Base-by-base conservation (phyloP, 2,888 invertebrate species). In the Ornithoptera priamus region DNA sequence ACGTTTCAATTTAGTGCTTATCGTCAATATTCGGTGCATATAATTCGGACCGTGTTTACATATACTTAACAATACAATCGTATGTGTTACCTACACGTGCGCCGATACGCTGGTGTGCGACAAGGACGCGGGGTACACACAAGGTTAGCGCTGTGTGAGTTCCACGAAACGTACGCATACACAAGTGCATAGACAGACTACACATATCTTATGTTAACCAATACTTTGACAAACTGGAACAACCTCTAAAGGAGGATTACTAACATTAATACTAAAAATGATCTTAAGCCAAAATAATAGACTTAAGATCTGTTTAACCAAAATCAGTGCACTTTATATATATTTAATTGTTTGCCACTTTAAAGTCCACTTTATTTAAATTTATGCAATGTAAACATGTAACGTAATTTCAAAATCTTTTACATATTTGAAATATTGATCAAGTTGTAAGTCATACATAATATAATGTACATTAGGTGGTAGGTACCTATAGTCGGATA, bases 51-150 rank as follows among this genome's bases (percentile, higher is more conserved):
- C 76, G 74, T 87, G 86, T 87, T 88, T 87, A 87, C 86, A 85
- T 83, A 82, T 80, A 84, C 82, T 79, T 77, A 81, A 84, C 86
- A 87, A 85, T 86, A 87, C 85, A 87, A 81, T 84, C 77, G 74
- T 75, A 70, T 76, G 72, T 74, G 77, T 74, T 74, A 69, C 69
- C n/a, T 65, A 57, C 61, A 69, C 65, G 71, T 67, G 70, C 71
- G 69, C 71, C 73, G 69, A 66, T 70, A 71, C 71, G 71, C 67
- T 69, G 42, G 61, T 22, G 63, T 66, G 68, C 72, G 73, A 71
- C 72, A 70, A 75, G 75, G 76, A 74, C 68, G 62, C 76, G 69
- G 74, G 78, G 22, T 58, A 24, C 22, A 58, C 64, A 68, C 39
- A 67, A 56, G 22, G 61, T 65, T 56, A 59, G 57, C 60, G 64